Evolutionary conservation across 23 tunicate genomes (phyloP).

Genomic region (Phallusia fumigata): DNA sequence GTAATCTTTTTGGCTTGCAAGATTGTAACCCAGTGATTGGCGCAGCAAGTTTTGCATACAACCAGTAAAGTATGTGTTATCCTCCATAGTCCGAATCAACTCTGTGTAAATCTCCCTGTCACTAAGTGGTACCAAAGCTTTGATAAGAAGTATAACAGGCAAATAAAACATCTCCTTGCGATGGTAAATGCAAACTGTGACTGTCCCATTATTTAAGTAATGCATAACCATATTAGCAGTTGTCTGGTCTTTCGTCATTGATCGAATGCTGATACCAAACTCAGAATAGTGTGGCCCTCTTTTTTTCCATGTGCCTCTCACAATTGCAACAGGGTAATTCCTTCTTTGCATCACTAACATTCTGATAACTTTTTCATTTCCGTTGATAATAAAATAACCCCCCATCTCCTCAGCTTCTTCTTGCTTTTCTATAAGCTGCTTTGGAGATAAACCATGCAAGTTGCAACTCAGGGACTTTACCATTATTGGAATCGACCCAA

Average conservation of each 20-base stretch:
- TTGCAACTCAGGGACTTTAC: conserved; percentile 65
- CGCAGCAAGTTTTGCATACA: conserved; percentile 87
- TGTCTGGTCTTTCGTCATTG: conserved; percentile 53
- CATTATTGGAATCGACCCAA: conserved; percentile 88
- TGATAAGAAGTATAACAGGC: conserved; percentile 76
- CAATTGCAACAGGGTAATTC: conserved; percentile 82
- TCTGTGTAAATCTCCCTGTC: conserved; percentile 76
- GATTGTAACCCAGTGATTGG: conserved; percentile 42
- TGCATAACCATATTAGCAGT: conserved; percentile 61
- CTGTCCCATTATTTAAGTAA: conserved; percentile 63
- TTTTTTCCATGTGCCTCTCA: conserved; percentile 53
- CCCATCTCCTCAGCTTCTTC: conserved; percentile 97
- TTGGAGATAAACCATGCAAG: conserved; percentile 62
- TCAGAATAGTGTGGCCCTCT: conserved; percentile 67
- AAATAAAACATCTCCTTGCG: conserved; percentile 61
- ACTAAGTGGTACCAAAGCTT: conserved; percentile 43
- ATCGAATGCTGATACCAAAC: conserved; percentile 61
- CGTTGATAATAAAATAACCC: conserved; percentile 88
- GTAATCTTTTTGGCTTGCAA: conserved; percentile 42
- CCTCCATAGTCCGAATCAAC: conserved; percentile 58
- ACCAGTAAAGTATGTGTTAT: conserved; percentile 57
- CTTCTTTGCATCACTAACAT: conserved; percentile 77
- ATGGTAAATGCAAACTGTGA: conserved; percentile 49
- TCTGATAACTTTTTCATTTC: conserved; percentile 95
- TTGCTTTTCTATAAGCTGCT: conserved; percentile 58